Percentiles rank a stretch among this genome's conserved stretches.
These are phyloP conservation scores for Phymastichus coffea DNA, from an alignment of 1,140 invertebrate species.

Conservation along the genomic window DNA sequence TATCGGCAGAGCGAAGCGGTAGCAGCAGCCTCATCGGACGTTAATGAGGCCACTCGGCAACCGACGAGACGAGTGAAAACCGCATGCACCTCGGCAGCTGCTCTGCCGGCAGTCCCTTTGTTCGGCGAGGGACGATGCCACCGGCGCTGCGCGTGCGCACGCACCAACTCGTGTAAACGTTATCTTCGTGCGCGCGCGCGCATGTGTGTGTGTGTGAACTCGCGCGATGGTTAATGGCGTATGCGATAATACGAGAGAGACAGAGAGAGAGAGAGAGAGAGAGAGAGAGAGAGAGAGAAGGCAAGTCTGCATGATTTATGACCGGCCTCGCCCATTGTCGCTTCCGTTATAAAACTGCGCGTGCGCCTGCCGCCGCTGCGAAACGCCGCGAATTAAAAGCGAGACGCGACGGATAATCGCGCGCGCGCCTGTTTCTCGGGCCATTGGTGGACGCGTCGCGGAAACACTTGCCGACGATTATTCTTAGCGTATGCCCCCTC, in stretches of 20 bases:
- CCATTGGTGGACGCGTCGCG: no score
- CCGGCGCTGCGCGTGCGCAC: not conserved
- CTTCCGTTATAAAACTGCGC: constrained; percentile 9
- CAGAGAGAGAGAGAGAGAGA: not conserved
- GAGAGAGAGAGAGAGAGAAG: not conserved
- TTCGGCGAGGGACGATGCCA: not conserved
- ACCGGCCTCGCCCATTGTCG: constrained; percentile 10
- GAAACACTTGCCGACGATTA: no score
- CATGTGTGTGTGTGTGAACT: not conserved
- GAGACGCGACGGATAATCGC: no score
- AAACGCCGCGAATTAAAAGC: no score
- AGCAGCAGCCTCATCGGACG: not conserved
- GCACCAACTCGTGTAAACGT: constrained; percentile 27
- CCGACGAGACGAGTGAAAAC: constrained; percentile 22
- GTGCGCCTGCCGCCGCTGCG: no score
- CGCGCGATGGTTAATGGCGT: no score
- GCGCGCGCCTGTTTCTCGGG: no score
- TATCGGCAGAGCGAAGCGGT: no score
- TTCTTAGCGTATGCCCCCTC: no score
- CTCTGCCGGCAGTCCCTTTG: constrained; percentile 7
- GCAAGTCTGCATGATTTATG: constrained; percentile 23
- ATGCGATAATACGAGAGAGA: not conserved
- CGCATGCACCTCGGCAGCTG: not conserved
- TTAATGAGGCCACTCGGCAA: not conserved
- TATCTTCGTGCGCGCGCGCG: constrained; percentile 9